Conservation (phyloP, 2,888 invertebrate genomes). For the Litoditis marina region DNA sequence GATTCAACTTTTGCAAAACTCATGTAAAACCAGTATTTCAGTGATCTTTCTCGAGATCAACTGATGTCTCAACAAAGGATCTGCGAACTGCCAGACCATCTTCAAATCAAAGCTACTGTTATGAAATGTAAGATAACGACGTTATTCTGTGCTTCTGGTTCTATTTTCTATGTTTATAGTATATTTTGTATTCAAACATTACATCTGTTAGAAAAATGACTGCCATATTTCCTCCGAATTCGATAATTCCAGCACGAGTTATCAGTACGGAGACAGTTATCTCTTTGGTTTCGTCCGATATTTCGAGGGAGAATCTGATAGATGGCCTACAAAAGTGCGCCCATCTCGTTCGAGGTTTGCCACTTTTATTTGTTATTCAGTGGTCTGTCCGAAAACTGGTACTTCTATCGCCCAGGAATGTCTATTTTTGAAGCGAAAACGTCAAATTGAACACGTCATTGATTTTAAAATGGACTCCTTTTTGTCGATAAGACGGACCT, state of each 20-base stretch:
- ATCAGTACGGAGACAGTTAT: constrained; percentile 25
- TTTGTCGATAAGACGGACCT: too few species aligned
- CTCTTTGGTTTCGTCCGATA: constrained; percentile 7
- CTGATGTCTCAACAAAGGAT: constrained; percentile 32
- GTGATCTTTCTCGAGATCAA: constrained; percentile 17
- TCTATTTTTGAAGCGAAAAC: too few species aligned
- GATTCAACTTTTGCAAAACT: too few species aligned
- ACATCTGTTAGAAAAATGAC: neutral
- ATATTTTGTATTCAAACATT: too few species aligned
- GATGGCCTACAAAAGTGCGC: constrained; percentile 21
- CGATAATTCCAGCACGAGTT: constrained; percentile 22
- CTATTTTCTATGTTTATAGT: neutral
- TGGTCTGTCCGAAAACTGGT: too few species aligned
- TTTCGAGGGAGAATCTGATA: constrained; percentile 13
- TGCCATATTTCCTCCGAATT: neutral
- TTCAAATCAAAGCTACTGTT: constrained; percentile 31
- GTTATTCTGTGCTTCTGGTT: neutral
- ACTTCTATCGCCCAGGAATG: too few species aligned
- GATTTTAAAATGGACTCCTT: too few species aligned
- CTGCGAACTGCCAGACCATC: constrained; percentile 23
- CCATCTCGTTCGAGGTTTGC: constrained; percentile 23
- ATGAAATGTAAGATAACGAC: constrained; percentile 22
- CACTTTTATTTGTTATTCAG: neutral
- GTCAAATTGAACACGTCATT: too few species aligned
- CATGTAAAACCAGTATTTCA: neutral